These are phyloP conservation scores for Nyctereutes procyonoides DNA, from an alignment of 2,113 vertebrate species.

Conservation along the genomic window DNA sequence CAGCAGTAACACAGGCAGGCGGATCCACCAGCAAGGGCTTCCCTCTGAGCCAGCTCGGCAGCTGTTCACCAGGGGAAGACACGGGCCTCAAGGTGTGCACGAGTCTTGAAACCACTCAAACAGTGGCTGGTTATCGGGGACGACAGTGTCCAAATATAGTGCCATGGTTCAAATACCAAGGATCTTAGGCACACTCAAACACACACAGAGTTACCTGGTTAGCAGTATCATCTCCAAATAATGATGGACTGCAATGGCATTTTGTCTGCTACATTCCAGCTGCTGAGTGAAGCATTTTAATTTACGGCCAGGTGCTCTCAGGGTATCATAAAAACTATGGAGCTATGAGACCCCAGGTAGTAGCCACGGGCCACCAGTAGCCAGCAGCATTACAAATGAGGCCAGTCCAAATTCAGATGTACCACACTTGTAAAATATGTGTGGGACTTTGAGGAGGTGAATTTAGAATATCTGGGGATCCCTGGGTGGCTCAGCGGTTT, in stretches of 20 bases:
- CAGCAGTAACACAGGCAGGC: not conserved
- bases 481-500: no score
- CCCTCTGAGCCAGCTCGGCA: not conserved
- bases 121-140: not conserved
- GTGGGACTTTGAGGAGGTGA: not conserved
- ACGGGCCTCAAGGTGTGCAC: fast-evolving
- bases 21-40: no score
- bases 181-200: not conserved
- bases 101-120: not conserved
- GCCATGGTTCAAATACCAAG: not conserved
- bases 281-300: not conserved
- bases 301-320: not conserved
- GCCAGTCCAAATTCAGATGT: not conserved
- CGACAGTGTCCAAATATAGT: fast-evolving
- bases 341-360: fast-evolving
- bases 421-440: fast-evolving
- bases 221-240: not conserved
- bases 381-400: no score
- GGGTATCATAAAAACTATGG: not conserved
- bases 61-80: not conserved
- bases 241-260: not conserved
- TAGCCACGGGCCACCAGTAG: not conserved
- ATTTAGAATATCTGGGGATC: not conserved
- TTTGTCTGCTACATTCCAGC: not conserved
- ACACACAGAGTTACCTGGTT: not conserved